Base-by-base conservation (phyloP, 2,113 vertebrate species). In the Trichechus manatus region DNA sequence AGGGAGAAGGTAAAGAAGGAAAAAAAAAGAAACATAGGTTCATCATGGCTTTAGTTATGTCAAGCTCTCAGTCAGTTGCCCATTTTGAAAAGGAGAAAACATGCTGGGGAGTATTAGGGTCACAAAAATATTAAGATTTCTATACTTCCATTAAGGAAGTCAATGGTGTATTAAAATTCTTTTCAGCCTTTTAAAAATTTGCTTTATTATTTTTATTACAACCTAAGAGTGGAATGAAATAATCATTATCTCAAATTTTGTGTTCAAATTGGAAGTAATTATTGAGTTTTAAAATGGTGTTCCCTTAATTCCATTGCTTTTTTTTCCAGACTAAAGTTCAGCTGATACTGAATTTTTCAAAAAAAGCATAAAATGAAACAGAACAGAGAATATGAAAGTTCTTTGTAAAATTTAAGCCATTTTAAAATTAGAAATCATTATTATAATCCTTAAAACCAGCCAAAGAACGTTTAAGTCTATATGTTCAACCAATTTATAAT, bases 121-220 rank as follows among this genome's bases (percentile, higher is more conserved):
- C 39, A 39, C 39, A 39, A 39, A 39, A 39, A 39, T 39, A 87
- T 22, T 20, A 78, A 80, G 13, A 89, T 79, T 72, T 86, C n/a
- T 86, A 42, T 72, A 63, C 20, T 75, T 77, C 72, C 42, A 59
- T 90, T 59, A 86, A 53, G 27, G 19, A 83, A 96, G 88, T 70
- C 3, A 42, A 42, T 66, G 3, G 87, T 83, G 61, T 68, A 56
- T 33, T 75, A 6, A n/a, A 93, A 83, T 63, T 77, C 2, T 82
- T 87, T 85, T 64, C 11, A 79, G n/a, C 4, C 6, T 89, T 95
- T 36, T 74, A 50, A 84, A 63, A 86, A 33, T 90, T n/a, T 20
- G 1, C 8, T 25, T 95, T 85, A 70, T 63, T 84, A 91, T 84
- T 94, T 96, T 92, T 91, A 88, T 68, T 91, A 66, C 10, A 81